A percentile compares a stretch with the other conserved stretches of the same genome.
phyloP scores from a whole-genome alignment of 2,113 vertebrate genomes.

The Scortum barcoo region DNA sequence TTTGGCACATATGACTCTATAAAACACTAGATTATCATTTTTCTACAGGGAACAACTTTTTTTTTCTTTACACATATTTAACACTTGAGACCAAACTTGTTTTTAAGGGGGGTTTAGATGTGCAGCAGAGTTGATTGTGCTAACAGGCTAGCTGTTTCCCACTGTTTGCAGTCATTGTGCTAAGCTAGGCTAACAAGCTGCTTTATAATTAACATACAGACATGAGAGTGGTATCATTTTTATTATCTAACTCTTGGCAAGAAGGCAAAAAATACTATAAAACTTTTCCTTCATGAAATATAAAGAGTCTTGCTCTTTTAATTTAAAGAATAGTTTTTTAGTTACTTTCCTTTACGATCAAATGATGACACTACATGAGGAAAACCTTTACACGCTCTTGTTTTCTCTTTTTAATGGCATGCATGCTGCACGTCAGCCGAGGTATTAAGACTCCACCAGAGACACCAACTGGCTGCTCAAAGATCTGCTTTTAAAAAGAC shows the following conservation, averaged over 20 bases:
- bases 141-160: neutral
- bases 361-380: conserved; percentile 63
- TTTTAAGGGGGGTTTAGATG: neutral
- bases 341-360: conserved; percentile 38
- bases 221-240: neutral
- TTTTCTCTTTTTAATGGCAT: conserved; percentile 40
- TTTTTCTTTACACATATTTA: neutral
- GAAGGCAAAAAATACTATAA: neutral
- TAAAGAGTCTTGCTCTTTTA: conserved; percentile 7
- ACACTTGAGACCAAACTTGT: neutral
- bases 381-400: conserved; percentile 19
- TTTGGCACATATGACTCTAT: neutral
- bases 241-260: neutral
- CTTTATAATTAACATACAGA: neutral
- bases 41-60: neutral
- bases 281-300: conserved; percentile 6
- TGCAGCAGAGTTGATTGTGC: neutral
- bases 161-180: conserved; percentile 29
- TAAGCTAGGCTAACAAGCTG: conserved; percentile 12
- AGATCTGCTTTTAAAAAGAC: conserved; percentile 35
- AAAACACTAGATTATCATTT: neutral
- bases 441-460: conserved; percentile 6
- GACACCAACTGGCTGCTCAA: conserved; percentile 27
- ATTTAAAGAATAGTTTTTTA: conserved; percentile 28
- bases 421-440: conserved; percentile 30